These are phyloP conservation scores for Drosophila nr. perissopoda DNA, from an alignment of 2,888 invertebrate genomes.

Conservation along the genomic window DNA sequence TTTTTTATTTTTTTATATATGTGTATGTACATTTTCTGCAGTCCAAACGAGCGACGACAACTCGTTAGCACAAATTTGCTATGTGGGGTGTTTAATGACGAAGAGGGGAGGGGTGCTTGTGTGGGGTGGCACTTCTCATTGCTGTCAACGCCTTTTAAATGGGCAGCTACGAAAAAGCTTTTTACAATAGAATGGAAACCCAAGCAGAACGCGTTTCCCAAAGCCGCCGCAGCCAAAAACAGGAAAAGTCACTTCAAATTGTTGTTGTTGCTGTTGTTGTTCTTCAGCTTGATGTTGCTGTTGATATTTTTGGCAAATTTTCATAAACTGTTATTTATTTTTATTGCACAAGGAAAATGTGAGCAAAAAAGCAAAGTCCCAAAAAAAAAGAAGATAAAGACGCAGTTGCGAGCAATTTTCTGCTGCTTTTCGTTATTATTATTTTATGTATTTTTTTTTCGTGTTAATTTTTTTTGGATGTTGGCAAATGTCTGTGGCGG, in stretches of 20 bases:
- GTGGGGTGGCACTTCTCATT: slow-evolving; percentile 25
- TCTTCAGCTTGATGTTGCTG: slow-evolving; percentile 44
- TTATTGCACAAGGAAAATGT: slow-evolving; percentile 72
- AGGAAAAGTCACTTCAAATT: slow-evolving; percentile 74
- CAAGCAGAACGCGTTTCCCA: slow-evolving; percentile 53
- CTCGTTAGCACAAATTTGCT: slow-evolving; percentile 78
- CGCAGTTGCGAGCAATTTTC: slow-evolving; percentile 64
- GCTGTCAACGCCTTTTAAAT: slow-evolving; percentile 77
- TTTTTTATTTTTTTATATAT: background rate
- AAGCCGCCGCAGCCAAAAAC: slow-evolving; percentile 58
- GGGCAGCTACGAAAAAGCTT: slow-evolving; percentile 68
- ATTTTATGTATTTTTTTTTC: slow-evolving; percentile 27
- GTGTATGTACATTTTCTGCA: slow-evolving; percentile 28
- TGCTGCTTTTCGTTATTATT: slow-evolving; percentile 59
- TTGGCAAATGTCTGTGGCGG: slow-evolving; percentile 65
- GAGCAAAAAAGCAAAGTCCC: slow-evolving; percentile 31
- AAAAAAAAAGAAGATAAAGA: slow-evolving; percentile 27
- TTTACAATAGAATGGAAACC: slow-evolving; percentile 63
- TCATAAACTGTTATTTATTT: slow-evolving; percentile 81
- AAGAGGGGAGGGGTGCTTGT: background rate
- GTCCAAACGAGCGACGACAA: slow-evolving; percentile 66
- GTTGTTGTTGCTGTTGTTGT: slow-evolving; percentile 30
- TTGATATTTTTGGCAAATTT: slow-evolving; percentile 80
- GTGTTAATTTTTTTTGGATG: slow-evolving; percentile 51
- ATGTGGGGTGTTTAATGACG: slow-evolving; percentile 52